A percentile compares a stretch with the other conserved stretches of the same genome.
These are phyloP conservation scores for Leptoclinus maculatus DNA, from an alignment of 2,797 vertebrate genomes.

Conservation along the genomic window DNA sequence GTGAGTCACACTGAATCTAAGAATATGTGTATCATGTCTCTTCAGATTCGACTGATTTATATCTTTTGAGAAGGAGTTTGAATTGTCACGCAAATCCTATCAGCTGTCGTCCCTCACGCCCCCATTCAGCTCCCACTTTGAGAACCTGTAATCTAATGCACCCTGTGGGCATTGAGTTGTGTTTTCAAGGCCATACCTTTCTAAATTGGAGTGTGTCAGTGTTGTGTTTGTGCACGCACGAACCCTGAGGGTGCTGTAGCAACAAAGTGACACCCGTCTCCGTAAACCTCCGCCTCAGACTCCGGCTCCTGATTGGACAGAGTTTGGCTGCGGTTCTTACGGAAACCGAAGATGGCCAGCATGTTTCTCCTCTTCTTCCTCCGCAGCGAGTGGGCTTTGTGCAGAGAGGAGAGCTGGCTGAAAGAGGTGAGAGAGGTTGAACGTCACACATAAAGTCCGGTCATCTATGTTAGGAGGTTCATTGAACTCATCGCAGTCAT, in stretches of 20 bases:
- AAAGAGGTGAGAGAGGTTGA: constrained; percentile 45
- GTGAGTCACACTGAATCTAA: not conserved
- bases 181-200: constrained; percentile 32
- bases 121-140: not conserved
- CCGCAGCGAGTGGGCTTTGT: constrained; percentile 84
- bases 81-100: not conserved
- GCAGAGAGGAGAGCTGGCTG: constrained; percentile 83
- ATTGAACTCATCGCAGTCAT: constrained; percentile 25
- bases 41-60: not conserved
- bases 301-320: constrained; percentile 72
- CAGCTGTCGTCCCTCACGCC: not conserved
- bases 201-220: not conserved
- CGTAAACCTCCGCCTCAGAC: constrained; percentile 70
- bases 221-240: constrained; percentile 34
- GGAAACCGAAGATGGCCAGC: constrained; percentile 85
- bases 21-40: not conserved
- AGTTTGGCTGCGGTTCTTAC: constrained; percentile 80
- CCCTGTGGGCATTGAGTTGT: not conserved
- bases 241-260: constrained; percentile 79
- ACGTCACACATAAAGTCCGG: constrained; percentile 34
- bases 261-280: constrained; percentile 77
- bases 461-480: constrained; percentile 31
- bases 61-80: not conserved
- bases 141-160: not conserved
- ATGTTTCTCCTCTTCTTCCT: constrained; percentile 84